Evolutionary conservation across 2,797 vertebrate species (phyloP), one percentile per base, ranked within the genome.

Genomic region (Lacerta agilis): DNA sequence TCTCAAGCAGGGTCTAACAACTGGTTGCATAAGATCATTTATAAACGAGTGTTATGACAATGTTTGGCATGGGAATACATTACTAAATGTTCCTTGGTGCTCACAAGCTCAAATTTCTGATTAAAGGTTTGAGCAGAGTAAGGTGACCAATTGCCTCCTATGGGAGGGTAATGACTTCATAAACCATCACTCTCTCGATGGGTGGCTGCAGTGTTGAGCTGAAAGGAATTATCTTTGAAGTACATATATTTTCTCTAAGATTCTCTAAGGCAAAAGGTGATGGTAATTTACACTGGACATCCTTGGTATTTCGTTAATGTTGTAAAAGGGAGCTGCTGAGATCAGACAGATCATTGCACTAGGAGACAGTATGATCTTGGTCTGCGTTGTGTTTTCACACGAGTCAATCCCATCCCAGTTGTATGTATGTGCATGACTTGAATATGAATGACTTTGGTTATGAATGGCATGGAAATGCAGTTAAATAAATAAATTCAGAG

Each of bases 11-110:
- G 55, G 1, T 93, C 79, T 87, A 93, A 90, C 55, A 88, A 88
- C 86, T 0, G 0, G 81, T 89, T 92, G 78, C 69, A 90, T 76
- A 88, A 90, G 91, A 95, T 92, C 83, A 88, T 94, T 95, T 93
- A 92, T 91, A 89, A 91, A 79, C 83, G 25, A 29, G 41, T 84
- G 64, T 87, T 90, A 86, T 88, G 87, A 89, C 85, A 90, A 9
- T 33, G 80, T 90, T 76, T 94, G 87, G 67, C 86, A 92, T 89
- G 87, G 86, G 23, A 94, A 94, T 95, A 43, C 76, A 92, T 80
- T 93, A 43, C 8, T 36, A 1, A 58, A 85, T 81, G 17, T 73
- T 85, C 1, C 5, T 79, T 80, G 79, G 87, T 90, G 83, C 8
- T 90, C 20, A 72, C 75, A 77, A 93, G 91, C 92, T 90, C 88